Percentiles rank a stretch among this genome's conserved stretches.
Conservation (phyloP, 1,140 invertebrate species). For the Lepidostoma basale region DNA sequence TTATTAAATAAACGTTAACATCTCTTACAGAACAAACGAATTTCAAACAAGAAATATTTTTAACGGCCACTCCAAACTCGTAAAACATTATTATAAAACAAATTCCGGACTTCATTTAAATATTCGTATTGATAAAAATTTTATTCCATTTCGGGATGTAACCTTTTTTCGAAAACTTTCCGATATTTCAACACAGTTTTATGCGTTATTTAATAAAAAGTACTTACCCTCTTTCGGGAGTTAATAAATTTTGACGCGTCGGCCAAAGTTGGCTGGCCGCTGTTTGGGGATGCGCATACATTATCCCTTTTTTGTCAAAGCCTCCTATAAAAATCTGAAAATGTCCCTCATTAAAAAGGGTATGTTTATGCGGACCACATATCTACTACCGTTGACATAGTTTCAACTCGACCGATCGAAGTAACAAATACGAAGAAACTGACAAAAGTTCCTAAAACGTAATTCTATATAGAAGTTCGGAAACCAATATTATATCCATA, state of each 20-base stretch:
- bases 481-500: too few relatives aligned
- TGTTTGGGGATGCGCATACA: slow-evolving; percentile 20
- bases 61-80: too few relatives aligned
- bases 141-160: neutral
- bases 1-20: too few relatives aligned
- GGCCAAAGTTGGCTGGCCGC: neutral
- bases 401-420: too few relatives aligned
- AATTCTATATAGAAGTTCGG: too few relatives aligned
- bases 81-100: too few relatives aligned
- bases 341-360: slow-evolving; percentile 26
- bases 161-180: slow-evolving; percentile 5
- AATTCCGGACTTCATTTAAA: neutral
- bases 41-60: too few relatives aligned
- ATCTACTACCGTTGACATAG: slow-evolving; percentile 4
- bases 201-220: slow-evolving; percentile 20
- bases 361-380: slow-evolving; percentile 18
- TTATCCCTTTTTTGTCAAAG: slow-evolving; percentile 33
- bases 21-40: too few relatives aligned
- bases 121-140: neutral
- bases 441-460: too few relatives aligned
- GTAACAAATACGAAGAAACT: too few relatives aligned
- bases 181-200: slow-evolving; percentile 25
- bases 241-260: slow-evolving; percentile 24
- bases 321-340: slow-evolving; percentile 18
- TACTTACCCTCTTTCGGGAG: neutral